These are phyloP conservation scores for Pterocles gutturalis DNA, from an alignment of 2,113 vertebrate genomes.

Conservation along the genomic window DNA sequence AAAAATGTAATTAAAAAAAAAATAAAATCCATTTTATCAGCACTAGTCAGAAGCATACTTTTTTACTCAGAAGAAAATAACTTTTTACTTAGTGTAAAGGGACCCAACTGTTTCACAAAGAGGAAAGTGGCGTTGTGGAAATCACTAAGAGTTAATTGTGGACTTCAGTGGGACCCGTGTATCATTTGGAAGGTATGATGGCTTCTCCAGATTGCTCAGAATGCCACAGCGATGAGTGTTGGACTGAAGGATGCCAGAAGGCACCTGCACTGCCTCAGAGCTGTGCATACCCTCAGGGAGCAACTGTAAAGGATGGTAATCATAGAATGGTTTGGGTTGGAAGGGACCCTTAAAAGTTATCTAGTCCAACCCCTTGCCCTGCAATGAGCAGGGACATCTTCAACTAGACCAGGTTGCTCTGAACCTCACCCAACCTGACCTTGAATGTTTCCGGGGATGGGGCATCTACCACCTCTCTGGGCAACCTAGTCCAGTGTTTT, in stretches of 20 bases:
- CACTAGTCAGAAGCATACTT: not conserved
- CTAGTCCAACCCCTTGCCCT: not conserved
- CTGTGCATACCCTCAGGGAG: not conserved
- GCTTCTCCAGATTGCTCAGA: not conserved
- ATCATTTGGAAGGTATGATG: not conserved
- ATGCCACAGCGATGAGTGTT: not conserved
- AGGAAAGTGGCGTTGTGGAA: not conserved
- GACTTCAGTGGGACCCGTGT: rapidly evolving
- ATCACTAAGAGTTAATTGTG: not conserved
- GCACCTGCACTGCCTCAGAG: not conserved
- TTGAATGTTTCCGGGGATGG: not conserved
- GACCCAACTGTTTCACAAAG: not conserved
- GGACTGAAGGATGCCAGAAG: not conserved
- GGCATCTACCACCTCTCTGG: too few relatives aligned
- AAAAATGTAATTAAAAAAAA: not conserved
- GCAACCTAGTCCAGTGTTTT: not conserved
- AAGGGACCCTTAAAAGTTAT: not conserved
- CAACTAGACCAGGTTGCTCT: not conserved
- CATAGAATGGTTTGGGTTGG: not conserved
- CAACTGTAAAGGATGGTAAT: not conserved
- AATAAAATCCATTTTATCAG: not conserved
- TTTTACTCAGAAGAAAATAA: not conserved
- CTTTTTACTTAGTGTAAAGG: not conserved
- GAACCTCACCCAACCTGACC: rapidly evolving
- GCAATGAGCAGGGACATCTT: not conserved